Base-by-base conservation (phyloP, 2,888 invertebrate species). In the Ormyrus pomaceus region DNA sequence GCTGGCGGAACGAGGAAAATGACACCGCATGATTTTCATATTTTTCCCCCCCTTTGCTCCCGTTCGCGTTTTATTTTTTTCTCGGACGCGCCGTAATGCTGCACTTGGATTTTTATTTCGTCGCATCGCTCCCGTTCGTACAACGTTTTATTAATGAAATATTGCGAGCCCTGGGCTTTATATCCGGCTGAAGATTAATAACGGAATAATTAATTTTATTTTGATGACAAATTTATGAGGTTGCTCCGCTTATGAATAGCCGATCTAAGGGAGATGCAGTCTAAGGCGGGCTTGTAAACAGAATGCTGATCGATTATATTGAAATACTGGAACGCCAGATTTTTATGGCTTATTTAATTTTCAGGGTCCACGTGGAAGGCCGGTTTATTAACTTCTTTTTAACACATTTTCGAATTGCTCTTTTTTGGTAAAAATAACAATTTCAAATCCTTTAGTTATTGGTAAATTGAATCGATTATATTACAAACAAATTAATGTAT, bases 141-240 rank as follows among this genome's bases (percentile, higher is more conserved):
- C 48, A 50, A 48, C 66, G 53, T 79, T 79, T 79, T 79, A 69
- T 69, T 79, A 70, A 75, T 70, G 79, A 75, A 74, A 79, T 70
- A 75, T 70, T 70, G 65, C 48, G 34, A 34, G 51, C 56, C 34
- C 19, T 5, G 48, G 58, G 50, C 50, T 8, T 9, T 58, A 13
- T 34, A 48, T 19, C 46, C 8, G n/a, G 75, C 3, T 53, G 59
- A 70, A 71, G 79, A 79, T 79, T 79, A 70, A 79, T 75, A 79
- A 65, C 64, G 70, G 64, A 75, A 79, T 79, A 79, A 79, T 75
- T 79, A 70, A 75, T 64, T 71, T 70, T 70, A 64, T 75, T 79
- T 75, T 70, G 70, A 75, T 64, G 64, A 79, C 74, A 79, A 79
- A 75, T 75, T 75, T 75, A 70, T 70, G 74, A 48, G 46, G 53